Conservation (phyloP, 1,140 invertebrate genomes). For the Aplysia californica region DNA sequence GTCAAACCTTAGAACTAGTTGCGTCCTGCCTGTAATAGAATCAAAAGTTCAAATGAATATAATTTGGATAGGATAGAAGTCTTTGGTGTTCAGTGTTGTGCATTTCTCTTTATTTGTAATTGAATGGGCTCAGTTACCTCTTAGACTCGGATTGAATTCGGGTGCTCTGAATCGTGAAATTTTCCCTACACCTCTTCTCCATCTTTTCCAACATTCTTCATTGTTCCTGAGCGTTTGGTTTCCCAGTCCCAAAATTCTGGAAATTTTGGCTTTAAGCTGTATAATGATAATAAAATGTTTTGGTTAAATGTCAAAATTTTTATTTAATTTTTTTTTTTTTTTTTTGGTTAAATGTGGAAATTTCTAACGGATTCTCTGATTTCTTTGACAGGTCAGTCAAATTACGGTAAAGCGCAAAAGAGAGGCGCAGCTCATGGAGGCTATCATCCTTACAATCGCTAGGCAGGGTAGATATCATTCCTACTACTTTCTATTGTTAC, state of each 20-base stretch:
- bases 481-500: conserved; percentile 1
- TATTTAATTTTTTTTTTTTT: too few species aligned
- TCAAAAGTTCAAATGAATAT: not conserved
- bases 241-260: too few species aligned
- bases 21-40: conserved; percentile 19
- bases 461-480: conserved; percentile 15
- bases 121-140: too few species aligned
- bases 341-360: too few species aligned
- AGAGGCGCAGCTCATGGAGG: conserved; percentile 38
- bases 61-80: too few species aligned
- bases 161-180: too few species aligned
- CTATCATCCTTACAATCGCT: conserved; percentile 43
- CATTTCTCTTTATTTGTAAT: not conserved
- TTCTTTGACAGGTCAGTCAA: conserved; percentile 33
- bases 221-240: not conserved
- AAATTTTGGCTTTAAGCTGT: too few species aligned
- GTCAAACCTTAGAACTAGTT: too few species aligned
- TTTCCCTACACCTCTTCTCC: too few species aligned
- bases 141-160: too few species aligned
- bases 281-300: too few species aligned
- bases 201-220: not conserved
- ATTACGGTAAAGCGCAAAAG: conserved; percentile 42
- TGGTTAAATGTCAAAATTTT: conserved; percentile 3
- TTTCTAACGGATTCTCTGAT: conserved; percentile 2
- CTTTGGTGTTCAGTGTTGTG: not conserved